Evolutionary conservation across 2,113 vertebrate genomes (phyloP).

Genomic region (Prunella himalayana): DNA sequence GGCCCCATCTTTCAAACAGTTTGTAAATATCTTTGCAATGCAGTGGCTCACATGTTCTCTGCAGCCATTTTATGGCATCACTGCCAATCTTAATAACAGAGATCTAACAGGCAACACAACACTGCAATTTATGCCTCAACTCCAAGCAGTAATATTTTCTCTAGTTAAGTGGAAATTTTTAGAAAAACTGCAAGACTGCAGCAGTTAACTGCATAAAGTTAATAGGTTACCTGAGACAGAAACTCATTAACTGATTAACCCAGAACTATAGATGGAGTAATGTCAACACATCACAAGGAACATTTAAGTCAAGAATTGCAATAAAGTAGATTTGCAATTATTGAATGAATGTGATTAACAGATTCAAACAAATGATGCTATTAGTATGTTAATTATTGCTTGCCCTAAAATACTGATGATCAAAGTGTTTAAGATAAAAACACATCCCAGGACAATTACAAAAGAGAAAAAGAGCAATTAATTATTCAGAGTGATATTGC

Average conservation of each 20-base stretch:
- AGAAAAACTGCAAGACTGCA: neutral
- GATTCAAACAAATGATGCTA: constrained; percentile 6
- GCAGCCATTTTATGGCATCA: neutral
- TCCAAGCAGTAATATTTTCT: neutral
- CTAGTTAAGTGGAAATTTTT: neutral
- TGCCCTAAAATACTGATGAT: neutral
- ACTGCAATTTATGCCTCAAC: neutral
- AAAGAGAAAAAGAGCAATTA: neutral
- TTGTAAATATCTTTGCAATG: neutral
- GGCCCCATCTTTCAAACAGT: neutral
- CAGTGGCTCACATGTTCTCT: neutral
- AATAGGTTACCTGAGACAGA: neutral
- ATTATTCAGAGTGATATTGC: neutral
- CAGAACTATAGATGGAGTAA: neutral
- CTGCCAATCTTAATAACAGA: neutral
- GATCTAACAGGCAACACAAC: neutral
- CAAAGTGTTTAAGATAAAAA: neutral
- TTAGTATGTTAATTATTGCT: neutral
- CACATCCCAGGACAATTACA: neutral
- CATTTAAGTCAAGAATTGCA: neutral
- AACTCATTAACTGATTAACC: neutral
- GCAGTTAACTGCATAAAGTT: neutral
- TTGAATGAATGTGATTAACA: neutral
- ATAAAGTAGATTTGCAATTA: neutral
- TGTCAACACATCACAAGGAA: neutral